Evolutionary conservation across 2,888 invertebrate species (phyloP), one percentile per base, ranked within the genome.

Genomic region (Amblyjoppa proteus): DNA sequence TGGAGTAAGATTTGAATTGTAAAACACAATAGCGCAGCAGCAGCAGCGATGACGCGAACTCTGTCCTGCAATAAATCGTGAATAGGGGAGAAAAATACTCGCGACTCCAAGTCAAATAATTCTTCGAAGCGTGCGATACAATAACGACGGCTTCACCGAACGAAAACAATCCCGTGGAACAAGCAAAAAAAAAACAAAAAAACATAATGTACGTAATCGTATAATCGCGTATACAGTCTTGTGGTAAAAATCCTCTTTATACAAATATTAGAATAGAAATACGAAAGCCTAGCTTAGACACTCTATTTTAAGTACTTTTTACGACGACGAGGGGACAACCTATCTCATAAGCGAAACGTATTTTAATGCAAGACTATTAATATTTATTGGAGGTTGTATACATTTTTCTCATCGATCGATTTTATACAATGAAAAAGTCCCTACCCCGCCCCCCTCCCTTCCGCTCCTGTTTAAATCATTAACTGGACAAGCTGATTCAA

Each of bases 231-330:
- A 88, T 80, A 85, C 75, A 75, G 80, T 85, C 73, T 83, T 83
- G 76, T 68, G 73, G 80, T 88, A 87, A 77, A 75, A 87, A 87
- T 87, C 85, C 88, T 87, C 87, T 90, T 87, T 87, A 90, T 88
- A 90, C 90, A 89, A 92, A 90, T 87, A 89, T 89, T 91, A 92
- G 89, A 89, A 83, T 91, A 89, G 86, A 77, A 89, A 88, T 86
- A 89, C 89, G 87, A 91, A 91, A 91, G 88, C 89, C 87, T 92
- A 93, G 91, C 85, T 90, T 93, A 92, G 91, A 89, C 81, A 88
- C 87, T 91, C 89, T 93, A 93, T 92, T 93, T 92, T 92, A 92
- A 91, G 91, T 92, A 93, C 91, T 91, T 92, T 90, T 87, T 92
- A 90, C 88, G 84, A 90, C 77, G 87, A 90, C 83, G 84, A 88